phyloP scores from a whole-genome alignment of 2,113 vertebrate species.

The Pangasianodon hypophthalmus region DNA sequence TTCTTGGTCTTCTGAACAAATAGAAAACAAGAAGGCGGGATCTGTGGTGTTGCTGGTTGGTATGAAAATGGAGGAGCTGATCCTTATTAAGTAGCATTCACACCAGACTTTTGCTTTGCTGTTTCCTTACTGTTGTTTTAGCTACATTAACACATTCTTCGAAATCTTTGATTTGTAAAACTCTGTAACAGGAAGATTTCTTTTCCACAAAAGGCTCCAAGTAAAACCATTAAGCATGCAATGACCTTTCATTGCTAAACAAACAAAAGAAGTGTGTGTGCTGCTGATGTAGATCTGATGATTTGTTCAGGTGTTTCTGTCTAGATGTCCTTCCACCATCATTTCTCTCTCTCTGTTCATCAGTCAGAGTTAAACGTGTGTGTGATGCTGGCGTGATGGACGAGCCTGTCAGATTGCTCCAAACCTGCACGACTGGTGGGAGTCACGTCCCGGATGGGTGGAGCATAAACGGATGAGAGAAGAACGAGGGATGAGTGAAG shows the following conservation, averaged over 20 bases:
- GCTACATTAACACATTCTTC: not conserved
- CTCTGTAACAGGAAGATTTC: too few relatives aligned
- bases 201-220: not conserved
- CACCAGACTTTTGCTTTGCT: not conserved
- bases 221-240: not conserved
- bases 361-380: constrained; percentile 42
- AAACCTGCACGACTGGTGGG: constrained; percentile 38
- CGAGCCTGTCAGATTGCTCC: constrained; percentile 46
- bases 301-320: not conserved
- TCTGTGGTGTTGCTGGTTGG: not conserved
- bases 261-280: not conserved
- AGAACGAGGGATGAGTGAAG: constrained; percentile 30
- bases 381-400: constrained; percentile 48
- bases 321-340: not conserved
- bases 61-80: too few relatives aligned
- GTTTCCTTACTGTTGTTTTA: not conserved
- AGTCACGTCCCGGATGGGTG: constrained; percentile 33
- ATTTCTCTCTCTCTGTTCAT: constrained; percentile 19
- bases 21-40: too few relatives aligned
- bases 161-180: not conserved
- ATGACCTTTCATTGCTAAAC: not conserved
- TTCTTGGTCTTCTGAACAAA: not conserved
- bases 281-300: not conserved
- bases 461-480: constrained; percentile 41
- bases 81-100: not conserved